Conservation (phyloP, 2,113 vertebrate species). For the Peromyscus californicus region DNA sequence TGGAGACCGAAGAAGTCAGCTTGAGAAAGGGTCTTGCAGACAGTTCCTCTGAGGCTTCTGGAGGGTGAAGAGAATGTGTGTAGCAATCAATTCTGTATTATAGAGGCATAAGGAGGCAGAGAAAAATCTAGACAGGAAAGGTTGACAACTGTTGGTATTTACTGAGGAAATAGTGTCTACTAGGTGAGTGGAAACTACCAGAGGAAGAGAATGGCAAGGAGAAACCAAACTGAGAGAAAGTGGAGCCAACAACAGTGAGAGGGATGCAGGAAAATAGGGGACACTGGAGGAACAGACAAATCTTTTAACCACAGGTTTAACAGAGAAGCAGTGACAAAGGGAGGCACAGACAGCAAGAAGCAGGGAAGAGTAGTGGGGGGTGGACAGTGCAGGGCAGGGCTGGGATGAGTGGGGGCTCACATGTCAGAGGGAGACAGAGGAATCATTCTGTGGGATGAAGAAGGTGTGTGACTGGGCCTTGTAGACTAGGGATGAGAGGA, state of each 20-base stretch:
- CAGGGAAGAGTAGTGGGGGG: fast-evolving
- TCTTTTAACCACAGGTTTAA: neutral
- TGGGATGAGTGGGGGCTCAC: fast-evolving
- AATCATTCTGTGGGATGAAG: fast-evolving
- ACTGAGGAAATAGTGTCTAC: neutral
- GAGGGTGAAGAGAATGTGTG: neutral
- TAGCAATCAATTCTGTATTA: neutral
- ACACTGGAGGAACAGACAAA: neutral
- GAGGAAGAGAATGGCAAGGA: neutral
- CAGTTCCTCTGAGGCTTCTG: neutral
- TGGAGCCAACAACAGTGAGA: neutral
- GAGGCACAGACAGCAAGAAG: neutral
- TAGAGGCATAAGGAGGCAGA: neutral
- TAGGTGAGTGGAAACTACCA: neutral
- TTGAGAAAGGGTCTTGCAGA: neutral
- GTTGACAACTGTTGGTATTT: neutral
- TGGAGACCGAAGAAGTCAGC: neutral
- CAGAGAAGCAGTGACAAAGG: neutral
- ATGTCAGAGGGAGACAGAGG: neutral
- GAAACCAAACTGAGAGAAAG: neutral
- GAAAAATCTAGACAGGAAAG: neutral
- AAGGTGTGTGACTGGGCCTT: fast-evolving
- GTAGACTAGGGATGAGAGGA: neutral
- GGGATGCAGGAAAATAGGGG: neutral
- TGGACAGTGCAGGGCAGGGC: fast-evolving